Conservation (phyloP, 1,140 invertebrate species). For the Caerostris extrusa region DNA sequence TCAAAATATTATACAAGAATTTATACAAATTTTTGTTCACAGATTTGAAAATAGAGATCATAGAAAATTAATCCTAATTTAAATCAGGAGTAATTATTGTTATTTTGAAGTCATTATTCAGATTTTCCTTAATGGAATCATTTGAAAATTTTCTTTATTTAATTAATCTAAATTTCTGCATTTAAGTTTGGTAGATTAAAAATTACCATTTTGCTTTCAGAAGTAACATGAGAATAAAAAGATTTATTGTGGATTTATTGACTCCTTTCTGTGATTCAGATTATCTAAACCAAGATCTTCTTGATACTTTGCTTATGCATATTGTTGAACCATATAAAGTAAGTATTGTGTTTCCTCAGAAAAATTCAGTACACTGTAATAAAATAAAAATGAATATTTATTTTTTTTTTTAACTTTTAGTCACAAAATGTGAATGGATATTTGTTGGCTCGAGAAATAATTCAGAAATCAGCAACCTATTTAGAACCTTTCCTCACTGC, state of each 20-base stretch:
- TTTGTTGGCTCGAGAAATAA: slow-evolving; percentile 93
- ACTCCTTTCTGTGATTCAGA: slow-evolving; percentile 97
- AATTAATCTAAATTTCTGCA: too few species aligned
- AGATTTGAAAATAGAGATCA: too few species aligned
- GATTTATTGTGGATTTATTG: slow-evolving; percentile 97
- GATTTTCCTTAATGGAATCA: too few species aligned
- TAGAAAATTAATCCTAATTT: too few species aligned
- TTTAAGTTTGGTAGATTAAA: too few species aligned
- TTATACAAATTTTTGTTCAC: too few species aligned
- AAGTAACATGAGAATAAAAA: slow-evolving; percentile 89
- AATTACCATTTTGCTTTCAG: too few species aligned
- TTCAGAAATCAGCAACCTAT: slow-evolving; percentile 94
- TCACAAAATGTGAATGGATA: slow-evolving; percentile 94
- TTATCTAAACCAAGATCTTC: slow-evolving; percentile 94
- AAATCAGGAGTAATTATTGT: too few species aligned
- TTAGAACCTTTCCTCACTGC: slow-evolving; percentile 96
- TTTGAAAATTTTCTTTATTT: too few species aligned
- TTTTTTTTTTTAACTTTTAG: slow-evolving; percentile 78
- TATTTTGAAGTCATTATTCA: too few species aligned
- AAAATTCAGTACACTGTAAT: neutral
- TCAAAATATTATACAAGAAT: too few species aligned
- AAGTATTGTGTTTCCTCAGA: neutral
- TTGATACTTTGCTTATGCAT: slow-evolving; percentile 96
- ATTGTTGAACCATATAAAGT: slow-evolving; percentile 97
- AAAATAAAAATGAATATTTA: neutral